Evolutionary conservation across 2,113 vertebrate genomes (phyloP).

Genomic region (Dicrurus megarhynchus): DNA sequence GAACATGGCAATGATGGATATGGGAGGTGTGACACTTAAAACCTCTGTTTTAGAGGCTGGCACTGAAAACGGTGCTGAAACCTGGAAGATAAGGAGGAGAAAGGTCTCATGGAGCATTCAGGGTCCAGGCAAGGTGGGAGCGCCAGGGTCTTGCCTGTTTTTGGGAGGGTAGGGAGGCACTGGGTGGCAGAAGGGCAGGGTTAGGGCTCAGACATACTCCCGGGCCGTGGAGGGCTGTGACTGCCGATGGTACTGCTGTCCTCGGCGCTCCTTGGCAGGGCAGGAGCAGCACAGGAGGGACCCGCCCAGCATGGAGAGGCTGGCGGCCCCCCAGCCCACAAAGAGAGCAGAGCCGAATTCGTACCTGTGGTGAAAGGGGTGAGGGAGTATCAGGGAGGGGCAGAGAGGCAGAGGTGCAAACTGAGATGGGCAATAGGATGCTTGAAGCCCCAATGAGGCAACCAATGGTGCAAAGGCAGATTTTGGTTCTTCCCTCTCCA

Average conservation of each 20-base stretch:
- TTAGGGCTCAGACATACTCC: constrained; percentile 88
- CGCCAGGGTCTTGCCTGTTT: accelerated
- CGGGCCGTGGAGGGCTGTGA: constrained; percentile 83
- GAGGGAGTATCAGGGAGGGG: neutral
- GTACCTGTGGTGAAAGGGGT: constrained; percentile 73
- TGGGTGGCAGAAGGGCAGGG: neutral
- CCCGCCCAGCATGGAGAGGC: constrained; percentile 88
- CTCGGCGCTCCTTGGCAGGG: constrained; percentile 79
- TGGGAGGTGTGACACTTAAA: neutral
- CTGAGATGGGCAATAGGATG: neutral
- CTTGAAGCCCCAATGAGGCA: accelerated
- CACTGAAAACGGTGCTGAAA: neutral
- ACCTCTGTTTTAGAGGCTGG: neutral
- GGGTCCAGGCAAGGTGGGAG: neutral
- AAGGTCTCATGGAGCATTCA: neutral
- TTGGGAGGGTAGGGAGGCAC: neutral
- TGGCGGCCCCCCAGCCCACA: constrained; percentile 89
- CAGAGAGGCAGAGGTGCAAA: neutral
- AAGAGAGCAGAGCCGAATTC: constrained; percentile 95
- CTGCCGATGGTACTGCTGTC: constrained; percentile 87
- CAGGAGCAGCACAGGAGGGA: constrained; percentile 95
- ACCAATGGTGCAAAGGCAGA: accelerated
- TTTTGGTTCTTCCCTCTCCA: neutral
- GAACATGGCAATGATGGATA: neutral
- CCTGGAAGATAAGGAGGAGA: neutral